Conservation (phyloP, 2,113 vertebrate genomes). For the Phaetusa simplex region DNA sequence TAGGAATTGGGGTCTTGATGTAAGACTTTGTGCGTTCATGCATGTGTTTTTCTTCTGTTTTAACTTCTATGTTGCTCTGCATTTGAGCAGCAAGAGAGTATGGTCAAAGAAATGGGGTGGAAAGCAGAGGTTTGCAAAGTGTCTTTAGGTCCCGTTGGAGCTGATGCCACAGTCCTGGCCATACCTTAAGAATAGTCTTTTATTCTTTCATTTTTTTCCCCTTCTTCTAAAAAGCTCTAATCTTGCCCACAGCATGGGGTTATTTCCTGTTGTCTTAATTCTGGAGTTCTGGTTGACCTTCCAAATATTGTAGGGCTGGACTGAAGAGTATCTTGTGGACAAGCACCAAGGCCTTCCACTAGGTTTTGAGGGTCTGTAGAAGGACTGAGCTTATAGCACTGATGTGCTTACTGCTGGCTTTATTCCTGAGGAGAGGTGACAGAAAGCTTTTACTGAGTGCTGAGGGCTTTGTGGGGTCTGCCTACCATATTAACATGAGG, state of each 20-base stretch:
- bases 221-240: background rate
- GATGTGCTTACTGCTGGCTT: background rate
- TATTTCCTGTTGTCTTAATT: background rate
- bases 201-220: background rate
- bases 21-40: background rate
- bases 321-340: background rate
- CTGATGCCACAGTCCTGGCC: background rate
- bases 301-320: background rate
- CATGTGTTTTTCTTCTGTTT: background rate
- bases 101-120: background rate
- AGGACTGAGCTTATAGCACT: background rate
- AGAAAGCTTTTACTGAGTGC: background rate
- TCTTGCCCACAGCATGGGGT: background rate
- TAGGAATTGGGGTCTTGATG: background rate
- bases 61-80: background rate
- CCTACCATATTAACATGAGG: background rate
- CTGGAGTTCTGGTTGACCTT: background rate
- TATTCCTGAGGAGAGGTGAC: background rate
- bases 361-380: background rate
- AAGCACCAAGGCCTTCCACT: background rate
- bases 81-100: background rate
- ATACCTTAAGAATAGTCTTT: background rate
- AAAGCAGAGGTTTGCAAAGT: background rate
- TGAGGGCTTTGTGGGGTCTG: background rate
- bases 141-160: background rate